A percentile compares a stretch with the other conserved stretches of the same genome.
Evolutionary conservation across 2,888 invertebrate genomes (phyloP).

Genomic region (Limnephilus rhombicus): DNA sequence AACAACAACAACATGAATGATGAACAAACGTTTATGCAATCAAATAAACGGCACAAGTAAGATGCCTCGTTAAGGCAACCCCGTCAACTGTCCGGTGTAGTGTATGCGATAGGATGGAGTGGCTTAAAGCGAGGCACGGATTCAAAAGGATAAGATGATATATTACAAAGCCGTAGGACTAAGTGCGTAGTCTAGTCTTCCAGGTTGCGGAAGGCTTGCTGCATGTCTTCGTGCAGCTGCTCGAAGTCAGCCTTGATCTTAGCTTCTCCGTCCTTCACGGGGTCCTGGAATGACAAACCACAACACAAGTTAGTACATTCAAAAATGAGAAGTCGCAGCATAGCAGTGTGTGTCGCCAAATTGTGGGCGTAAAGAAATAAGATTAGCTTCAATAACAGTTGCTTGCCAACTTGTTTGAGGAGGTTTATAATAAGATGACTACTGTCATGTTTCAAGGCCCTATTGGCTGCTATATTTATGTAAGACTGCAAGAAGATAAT

Average conservation of each 20-base stretch:
- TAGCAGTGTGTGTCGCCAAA: neutral
- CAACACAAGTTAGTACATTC: conserved; percentile 30
- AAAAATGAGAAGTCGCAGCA: neutral
- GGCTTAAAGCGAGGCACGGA: conserved; percentile 38
- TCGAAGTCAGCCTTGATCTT: conserved; percentile 99
- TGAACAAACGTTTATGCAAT: conserved; percentile 53
- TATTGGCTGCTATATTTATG: no score
- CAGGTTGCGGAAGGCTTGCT: conserved; percentile 97
- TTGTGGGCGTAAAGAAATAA: neutral
- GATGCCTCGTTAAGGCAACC: conserved; percentile 42
- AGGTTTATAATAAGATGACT: neutral
- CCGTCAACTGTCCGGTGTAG: conserved; percentile 39
- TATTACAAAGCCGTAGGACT: conserved; percentile 54
- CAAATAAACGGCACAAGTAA: conserved; percentile 46
- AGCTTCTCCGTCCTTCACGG: conserved; percentile 97
- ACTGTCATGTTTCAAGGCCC: neutral
- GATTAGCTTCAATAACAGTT: neutral
- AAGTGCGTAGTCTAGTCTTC: conserved; percentile 86
- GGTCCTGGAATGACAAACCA: conserved; percentile 83
- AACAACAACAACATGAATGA: conserved; percentile 65
- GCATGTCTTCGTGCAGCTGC: conserved; percentile 97
- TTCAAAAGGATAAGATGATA: conserved; percentile 54
- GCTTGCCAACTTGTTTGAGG: neutral
- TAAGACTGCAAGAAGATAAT: no score
- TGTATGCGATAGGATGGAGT: conserved; percentile 48